Evolutionary conservation across 2,888 invertebrate species (phyloP), one percentile per base, ranked within the genome.

Genomic region (Muschampia plurimacula): DNA sequence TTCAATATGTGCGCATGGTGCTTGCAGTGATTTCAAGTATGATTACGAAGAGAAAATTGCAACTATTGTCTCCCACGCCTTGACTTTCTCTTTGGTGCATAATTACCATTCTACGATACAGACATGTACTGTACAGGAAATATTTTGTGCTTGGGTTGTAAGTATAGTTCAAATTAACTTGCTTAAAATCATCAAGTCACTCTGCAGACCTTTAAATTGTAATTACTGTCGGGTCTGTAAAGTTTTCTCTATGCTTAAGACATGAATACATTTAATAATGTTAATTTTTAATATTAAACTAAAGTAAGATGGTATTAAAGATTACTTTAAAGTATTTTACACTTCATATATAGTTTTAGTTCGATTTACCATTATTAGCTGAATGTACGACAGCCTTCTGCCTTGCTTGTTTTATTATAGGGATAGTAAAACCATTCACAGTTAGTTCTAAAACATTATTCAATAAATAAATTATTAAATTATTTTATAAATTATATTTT

Each of bases 31-130:
- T 72, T 72, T 67, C 41, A 60, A 72, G 67, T 72, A 52, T 72
- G 72, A 67, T 72, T 72, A 72, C 67, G 67, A 52, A 59, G 66
- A 67, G 72, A 72, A 72, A 72, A 72, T 72, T 72, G 67, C 72
- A 72, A 67, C 72, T 72, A 62, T 72, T 72, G 72, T 72, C 66
- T 72, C 60, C 66, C 67, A 72, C 67, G 72, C 66, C 41, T 62
- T 52, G 41, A 72, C 71, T 72, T 72, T 72, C 71, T 72, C 60
- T 67, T 72, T 41, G 66, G 60, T 49, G 64, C 67, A 72, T 72
- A 60, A 66, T 62, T 66, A 60, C 57, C 22, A 57, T 57, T 57
- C 49, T 6, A 7, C 49, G n/a, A 57, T 57, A 28, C 57, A 12
- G 28, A 12, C 28, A 49, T 36, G 32, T n/a, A 66, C n/a, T 13